Evolutionary conservation across 2,797 vertebrate species (phyloP), one percentile per base, ranked within the genome.

Genomic region (Melanotaenia boesemani): DNA sequence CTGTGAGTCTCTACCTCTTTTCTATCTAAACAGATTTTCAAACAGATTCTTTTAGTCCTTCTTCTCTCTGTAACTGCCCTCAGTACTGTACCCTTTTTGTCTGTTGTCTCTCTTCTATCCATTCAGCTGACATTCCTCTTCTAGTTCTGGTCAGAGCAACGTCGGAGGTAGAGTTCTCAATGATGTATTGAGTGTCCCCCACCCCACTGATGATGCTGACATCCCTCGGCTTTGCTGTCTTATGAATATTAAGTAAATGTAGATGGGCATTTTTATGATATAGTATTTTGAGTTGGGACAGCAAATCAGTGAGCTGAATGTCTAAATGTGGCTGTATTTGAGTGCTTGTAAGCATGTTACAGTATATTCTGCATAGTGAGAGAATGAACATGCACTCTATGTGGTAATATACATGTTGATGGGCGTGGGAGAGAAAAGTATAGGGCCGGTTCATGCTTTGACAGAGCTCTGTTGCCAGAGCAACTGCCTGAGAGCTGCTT

Each of bases 381-480:
- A 74, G 55, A 64, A 57, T 11, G 44, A 50, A 73, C 57, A 58
- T 22, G 61, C 60, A 34, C 58, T 68, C 44, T 57, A 1, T 67
- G 66, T 73, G 64, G 75, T 67, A 72, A 70, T 74, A 81, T 82
- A 83, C 77, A 83, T 83, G 83, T 82, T 78, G 75, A 77, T 74
- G 80, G 88, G 85, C 56, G 85, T 90, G 81, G 90, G 90, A 81
- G 89, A 87, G 64, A 70, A 73, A 88, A 81, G 73, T 70, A 76
- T 58, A 75, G 75, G 68, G 71, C 66, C 10, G 41, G 69, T 79
- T 79, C 68, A 67, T 81, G 79, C 80, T 88, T 82, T 84, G 10
- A 10, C 62, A 84, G 54, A 64, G 77, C 85, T 89, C 85, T 68
- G 92, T 94, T 93, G 88, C 93, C 89, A 80, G 76, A 86, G 90